Evolutionary conservation across 2,797 vertebrate species (phyloP), one percentile per base, ranked within the genome.

Genomic region (Lutjanus campechanus): DNA sequence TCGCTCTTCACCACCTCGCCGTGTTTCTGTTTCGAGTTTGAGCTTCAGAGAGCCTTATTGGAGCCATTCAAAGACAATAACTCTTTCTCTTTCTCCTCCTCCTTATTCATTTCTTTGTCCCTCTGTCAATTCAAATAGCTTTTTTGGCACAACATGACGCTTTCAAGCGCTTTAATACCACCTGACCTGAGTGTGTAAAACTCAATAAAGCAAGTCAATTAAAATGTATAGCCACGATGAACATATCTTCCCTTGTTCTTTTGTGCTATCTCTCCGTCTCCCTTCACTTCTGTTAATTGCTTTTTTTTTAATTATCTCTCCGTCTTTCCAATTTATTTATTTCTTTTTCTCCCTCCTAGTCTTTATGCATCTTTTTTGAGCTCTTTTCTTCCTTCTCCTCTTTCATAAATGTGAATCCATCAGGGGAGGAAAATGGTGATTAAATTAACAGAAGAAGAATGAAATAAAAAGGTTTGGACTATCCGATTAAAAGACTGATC

Each of bases 1-100:
- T 70, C 60, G 12, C 70, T 79, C 74, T 76, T 53, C 56, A 54
- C 19, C 54, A 36, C 54, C 68, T 67, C 62, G 49, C 47, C 2
- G 22, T 62, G 22, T 67, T 63, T 70, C 61, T 79, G 58, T 63
- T 79, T 79, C 40, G 49, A 73, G 54, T 61, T 79, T 15, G 19
- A 36, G 29, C 61, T 69, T 81, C 82, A 73, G 19, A 80, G n/a
- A 72, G 69, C 69, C 83, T 84, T 69, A 43, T 59, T 86, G 54
- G 70, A 60, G 68, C 29, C 47, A 81, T 16, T 44, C 70, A 62
- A 29, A 43, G 54, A 89, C 79, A 86, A 69, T 73, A 44, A 79
- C 4, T 64, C 50, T 25, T 20, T 4, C 44, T 46, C 44, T 46
- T 15, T 12, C 19, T 56, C 55, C 17, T 51, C 43, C 41, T 11